Evolutionary conservation across 2,113 vertebrate species (phyloP), one percentile per base, ranked within the genome.

Genomic region (Mormoops blainvillei): DNA sequence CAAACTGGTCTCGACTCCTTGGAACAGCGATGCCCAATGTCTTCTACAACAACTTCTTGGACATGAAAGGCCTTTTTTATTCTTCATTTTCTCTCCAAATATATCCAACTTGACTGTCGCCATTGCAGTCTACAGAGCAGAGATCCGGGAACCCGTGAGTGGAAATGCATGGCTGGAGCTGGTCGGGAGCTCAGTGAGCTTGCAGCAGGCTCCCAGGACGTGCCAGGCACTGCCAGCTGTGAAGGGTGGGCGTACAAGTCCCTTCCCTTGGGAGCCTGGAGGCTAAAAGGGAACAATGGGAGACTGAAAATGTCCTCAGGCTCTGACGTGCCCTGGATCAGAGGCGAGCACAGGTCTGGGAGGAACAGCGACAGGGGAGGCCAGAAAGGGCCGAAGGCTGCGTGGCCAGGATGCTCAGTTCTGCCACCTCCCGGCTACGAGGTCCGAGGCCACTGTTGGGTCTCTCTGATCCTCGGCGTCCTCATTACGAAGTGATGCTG

Each of bases 321-420:
- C 9, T 5, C 4, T 0, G 1, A 18, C 2, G 1, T 52, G 14
- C 7, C 54, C 74, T 2, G 43, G 33, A 2, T 5, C 78, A 50
- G 48, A 31, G 48, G 26, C 1, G 4, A 63, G 4, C 22, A 38
- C 0, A 24, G 38, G 77, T 9, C 94, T 77, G 11, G 4, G 36
- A 45, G 61, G 56, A 5, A 10, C 81, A 38, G 67, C 19, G 54
- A 38, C 31, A 7, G 2, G 4, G 41, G 77, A 20, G 13, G 24
- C 2, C 6, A 14, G 65, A 8, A 28, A 56, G 38, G 26, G n/a
- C 24, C 7, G 36, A 14, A 14, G 63, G 7, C 26, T 14, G 5
- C 45, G 20, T 7, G 11, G 33, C 16, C 28, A 9, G 65, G 78
- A 67, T 38, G 11, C 28, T 56, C 76, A 9, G 38, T 13, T 12